A percentile compares a stretch with the other conserved stretches of the same genome.
phyloP scores from a whole-genome alignment of 2,113 vertebrate genomes.

The Hepsetus odoe region DNA sequence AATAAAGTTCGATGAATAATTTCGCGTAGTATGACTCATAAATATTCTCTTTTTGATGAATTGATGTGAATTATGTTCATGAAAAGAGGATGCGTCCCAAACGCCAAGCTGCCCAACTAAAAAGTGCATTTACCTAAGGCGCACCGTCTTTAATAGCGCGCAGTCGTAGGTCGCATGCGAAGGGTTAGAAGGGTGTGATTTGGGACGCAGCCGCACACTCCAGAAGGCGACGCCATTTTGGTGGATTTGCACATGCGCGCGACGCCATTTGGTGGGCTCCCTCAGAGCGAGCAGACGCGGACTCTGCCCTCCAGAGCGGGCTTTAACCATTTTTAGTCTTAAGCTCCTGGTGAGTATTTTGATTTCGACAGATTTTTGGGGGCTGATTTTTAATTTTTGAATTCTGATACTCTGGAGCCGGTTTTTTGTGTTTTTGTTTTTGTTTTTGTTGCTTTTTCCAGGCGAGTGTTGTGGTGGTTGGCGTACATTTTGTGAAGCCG shows the following conservation, averaged over 20 bases:
- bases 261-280: constrained; percentile 76
- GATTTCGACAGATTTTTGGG: constrained; percentile 71
- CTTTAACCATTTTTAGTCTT: constrained; percentile 79
- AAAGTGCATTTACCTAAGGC: too few relatives aligned
- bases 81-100: too few relatives aligned
- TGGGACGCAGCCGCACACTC: too few relatives aligned
- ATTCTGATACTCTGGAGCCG: constrained; percentile 70
- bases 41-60: too few relatives aligned
- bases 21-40: too few relatives aligned
- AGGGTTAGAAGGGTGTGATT: too few relatives aligned
- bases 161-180: too few relatives aligned
- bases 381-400: constrained; percentile 60
- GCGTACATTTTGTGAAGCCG: constrained; percentile 74
- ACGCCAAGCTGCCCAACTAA: too few relatives aligned
- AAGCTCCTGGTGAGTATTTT: constrained; percentile 83
- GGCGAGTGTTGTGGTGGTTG: constrained; percentile 66
- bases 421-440: constrained; percentile 69
- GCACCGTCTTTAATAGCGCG: too few relatives aligned
- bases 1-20: too few relatives aligned
- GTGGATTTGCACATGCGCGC: constrained; percentile 14
- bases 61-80: too few relatives aligned
- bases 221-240: too few relatives aligned
- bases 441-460: constrained; percentile 69
- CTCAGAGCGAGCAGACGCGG: constrained; percentile 52
- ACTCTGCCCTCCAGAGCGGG: constrained; percentile 63